Evolutionary conservation across 1,140 invertebrate genomes (phyloP).

Genomic region (Gonioctena quinquepunctata): DNA sequence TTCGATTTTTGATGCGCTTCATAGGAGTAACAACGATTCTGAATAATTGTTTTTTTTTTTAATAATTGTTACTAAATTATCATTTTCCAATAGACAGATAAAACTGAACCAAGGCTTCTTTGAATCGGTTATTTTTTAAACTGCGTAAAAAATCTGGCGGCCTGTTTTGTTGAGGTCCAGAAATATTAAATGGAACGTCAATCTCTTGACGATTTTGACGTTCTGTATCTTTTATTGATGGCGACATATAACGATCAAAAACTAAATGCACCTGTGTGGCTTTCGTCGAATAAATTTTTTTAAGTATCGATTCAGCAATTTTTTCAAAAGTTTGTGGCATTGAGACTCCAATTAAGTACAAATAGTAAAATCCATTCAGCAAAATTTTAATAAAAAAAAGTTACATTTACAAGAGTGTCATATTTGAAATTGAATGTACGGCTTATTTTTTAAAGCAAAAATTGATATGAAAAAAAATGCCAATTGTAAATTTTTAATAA

Average conservation of each 20-base stretch:
- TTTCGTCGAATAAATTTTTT: slow-evolving; percentile 20
- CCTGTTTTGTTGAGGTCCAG: neutral
- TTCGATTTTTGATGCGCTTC: neutral
- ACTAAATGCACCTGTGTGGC: slow-evolving; percentile 43
- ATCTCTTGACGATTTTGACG: slow-evolving; percentile 40
- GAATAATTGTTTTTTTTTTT: slow-evolving; percentile 12
- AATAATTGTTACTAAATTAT: slow-evolving; percentile 10
- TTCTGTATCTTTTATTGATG: slow-evolving; percentile 52
- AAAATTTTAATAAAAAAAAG: too few species aligned
- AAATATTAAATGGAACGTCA: neutral
- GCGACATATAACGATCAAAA: slow-evolving; percentile 49
- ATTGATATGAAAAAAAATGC: too few species aligned
- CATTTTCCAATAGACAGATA: neutral
- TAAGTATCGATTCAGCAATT: slow-evolving; percentile 25
- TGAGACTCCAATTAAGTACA: slow-evolving; percentile 20
- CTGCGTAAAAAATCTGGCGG: slow-evolving; percentile 1
- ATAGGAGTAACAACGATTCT: neutral
- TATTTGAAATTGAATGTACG: too few species aligned
- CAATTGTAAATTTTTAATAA: too few species aligned
- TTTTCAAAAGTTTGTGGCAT: slow-evolving; percentile 31
- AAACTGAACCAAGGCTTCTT: neutral
- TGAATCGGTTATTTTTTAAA: slow-evolving; percentile 2
- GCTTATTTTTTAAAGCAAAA: too few species aligned
- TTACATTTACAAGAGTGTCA: too few species aligned
- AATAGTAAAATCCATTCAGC: slow-evolving; percentile 29